Percentiles rank a stretch among this genome's conserved stretches.
Conservation (phyloP, 2,113 vertebrate genomes). For the Gopherus flavomarginatus region DNA sequence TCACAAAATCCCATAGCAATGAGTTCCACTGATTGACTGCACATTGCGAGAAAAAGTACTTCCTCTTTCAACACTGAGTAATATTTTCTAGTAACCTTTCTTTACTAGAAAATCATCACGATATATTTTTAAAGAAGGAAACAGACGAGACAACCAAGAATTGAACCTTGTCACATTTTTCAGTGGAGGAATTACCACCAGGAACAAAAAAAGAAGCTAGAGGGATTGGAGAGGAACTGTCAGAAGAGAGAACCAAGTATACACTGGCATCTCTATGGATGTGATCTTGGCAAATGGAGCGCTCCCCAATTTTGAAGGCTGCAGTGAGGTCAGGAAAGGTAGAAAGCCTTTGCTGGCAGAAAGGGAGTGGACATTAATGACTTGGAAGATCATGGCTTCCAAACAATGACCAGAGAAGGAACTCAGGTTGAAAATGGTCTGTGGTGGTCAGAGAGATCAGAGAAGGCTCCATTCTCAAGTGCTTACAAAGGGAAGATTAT, state of each 20-base stretch:
- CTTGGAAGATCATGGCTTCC: not conserved
- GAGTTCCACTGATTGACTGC: not conserved
- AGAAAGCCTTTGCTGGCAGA: not conserved
- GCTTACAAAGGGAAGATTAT: not conserved
- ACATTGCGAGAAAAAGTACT: not conserved
- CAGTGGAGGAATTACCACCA: not conserved
- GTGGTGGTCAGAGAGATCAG: not conserved
- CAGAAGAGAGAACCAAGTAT: not conserved
- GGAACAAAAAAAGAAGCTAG: not conserved
- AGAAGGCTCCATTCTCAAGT: not conserved
- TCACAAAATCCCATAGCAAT: not conserved
- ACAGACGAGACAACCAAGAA: not conserved
- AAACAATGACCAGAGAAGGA: not conserved
- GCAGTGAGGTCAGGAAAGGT: not conserved
- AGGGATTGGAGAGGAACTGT: not conserved
- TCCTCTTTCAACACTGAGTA: not conserved
- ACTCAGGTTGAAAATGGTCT: not conserved
- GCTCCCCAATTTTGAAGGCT: not conserved
- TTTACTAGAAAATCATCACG: conserved; percentile 8
- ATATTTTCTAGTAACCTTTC: not conserved
- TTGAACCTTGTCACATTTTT: not conserved
- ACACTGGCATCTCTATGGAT: not conserved
- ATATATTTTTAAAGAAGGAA: not conserved
- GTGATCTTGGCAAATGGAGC: not conserved
- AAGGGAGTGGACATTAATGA: not conserved